Evolutionary conservation across 2,113 vertebrate species (phyloP), one percentile per base, ranked within the genome.

Genomic region (Sander vitreus): DNA sequence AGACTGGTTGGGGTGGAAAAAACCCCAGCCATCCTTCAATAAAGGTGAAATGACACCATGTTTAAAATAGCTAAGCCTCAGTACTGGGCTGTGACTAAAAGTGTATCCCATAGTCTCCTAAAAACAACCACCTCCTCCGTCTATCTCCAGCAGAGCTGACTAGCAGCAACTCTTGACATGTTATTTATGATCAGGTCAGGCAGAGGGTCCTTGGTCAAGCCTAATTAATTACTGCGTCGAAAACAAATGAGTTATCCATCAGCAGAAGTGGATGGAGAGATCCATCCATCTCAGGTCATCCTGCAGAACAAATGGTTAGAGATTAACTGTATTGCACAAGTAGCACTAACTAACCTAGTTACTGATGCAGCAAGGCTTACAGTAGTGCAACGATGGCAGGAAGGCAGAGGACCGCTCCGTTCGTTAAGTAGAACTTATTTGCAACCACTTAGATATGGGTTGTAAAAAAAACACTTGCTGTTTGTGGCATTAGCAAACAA

Each of bases 171-270:
- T 83, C 58, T 21, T n/a, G 68, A 51, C 58, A 57, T 43, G 66
- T 88, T 73, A 86, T 83, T 88, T 65, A 81, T 77, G 71, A 79
- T 67, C 43, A 72, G 67, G 73, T 85, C 68, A 75, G 72, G 60
- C 66, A 74, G 50, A 53, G 27, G 27, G 65, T 79, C 73, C 58
- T 77, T 75, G 78, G 84, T 89, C 59, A 81, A 62, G 78, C 77
- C 83, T 92, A 89, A 93, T 92, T 87, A 87, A 88, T 80, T 71
- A 25, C 79, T 73, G 80, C 27, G 58, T 81, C 72, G 65, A 55
- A 86, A 92, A 85, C 53, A 85, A 92, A 91, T 73, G 60, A 87
- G 82, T 74, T 69, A 78, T 88, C 74, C 65, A 82, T 89, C 88
- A 87, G 73, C 54, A 59, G 68, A 81, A 81, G 79, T 39, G 58